Evolutionary conservation across 2,113 vertebrate species (phyloP), one percentile per base, ranked within the genome.

Genomic region (Ploceus nigricollis): DNA sequence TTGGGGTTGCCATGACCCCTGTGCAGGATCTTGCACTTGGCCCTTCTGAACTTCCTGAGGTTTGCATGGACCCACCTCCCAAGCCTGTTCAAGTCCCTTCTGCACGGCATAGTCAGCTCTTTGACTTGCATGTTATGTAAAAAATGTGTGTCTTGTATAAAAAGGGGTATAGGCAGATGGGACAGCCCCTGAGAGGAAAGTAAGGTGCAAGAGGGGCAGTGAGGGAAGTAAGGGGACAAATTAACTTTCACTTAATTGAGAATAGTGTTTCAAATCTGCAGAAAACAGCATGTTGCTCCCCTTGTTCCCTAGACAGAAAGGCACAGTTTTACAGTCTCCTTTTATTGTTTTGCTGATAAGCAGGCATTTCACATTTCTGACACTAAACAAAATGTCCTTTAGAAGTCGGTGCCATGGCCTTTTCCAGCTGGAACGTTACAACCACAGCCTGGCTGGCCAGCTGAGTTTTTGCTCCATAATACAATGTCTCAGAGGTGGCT

Each of bases 341-440:
- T 92, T 90, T 78, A 95, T 96, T 96, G 96, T 96, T 88, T 56
- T 45, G 68, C 92, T 97, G 95, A 97, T 97, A 97, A 97, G 93
- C 93, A 94, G 96, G 92, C 93, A 90, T 96, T 96, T 80, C 69
- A 51, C 79, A 86, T 94, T 88, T 90, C 72, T 88, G 68, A 88
- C 92, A 87, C 90, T 45, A 88, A 54, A 92, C 90, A 94, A 94
- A 96, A 93, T 45, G 82, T 87, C 85, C 92, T 92, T 91, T 83
- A 64, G 82, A 88, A 96, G 40, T 75, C n/a, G 1, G 82, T 70
- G 44, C 93, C 63, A 37, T 1, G 19, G 94, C 39, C 76, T 90
- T 88, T 95, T 88, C 92, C 85, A 93, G 64, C 68, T 77, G 42
- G 88, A 93, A 94, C 10, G 0, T 31, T 77, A 68, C 40, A 88